Evolutionary conservation across 2,113 vertebrate genomes (phyloP).

Genomic region (Anser brachyrhynchus): DNA sequence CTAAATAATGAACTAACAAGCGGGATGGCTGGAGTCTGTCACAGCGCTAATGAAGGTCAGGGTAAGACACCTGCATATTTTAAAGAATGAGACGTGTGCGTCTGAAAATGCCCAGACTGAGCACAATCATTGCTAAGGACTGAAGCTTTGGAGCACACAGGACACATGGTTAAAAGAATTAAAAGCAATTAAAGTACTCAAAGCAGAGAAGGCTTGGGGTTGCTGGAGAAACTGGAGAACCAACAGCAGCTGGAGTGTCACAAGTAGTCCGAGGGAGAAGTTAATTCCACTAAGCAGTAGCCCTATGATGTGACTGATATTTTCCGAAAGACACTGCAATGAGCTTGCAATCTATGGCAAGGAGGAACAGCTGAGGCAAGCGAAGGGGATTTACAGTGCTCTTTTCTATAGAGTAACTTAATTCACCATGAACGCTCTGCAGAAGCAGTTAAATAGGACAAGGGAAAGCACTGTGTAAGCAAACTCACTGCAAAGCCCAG

Average conservation of each 20-base stretch:
- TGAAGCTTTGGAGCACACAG: neutral
- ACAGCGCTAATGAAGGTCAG: constrained; percentile 36
- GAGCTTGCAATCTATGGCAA: neutral
- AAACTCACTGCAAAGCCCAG: constrained; percentile 22
- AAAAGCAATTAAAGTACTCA: neutral
- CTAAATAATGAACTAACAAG: constrained; percentile 40
- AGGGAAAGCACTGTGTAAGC: constrained; percentile 35
- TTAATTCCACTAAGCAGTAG: neutral
- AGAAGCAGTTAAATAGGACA: constrained; percentile 53
- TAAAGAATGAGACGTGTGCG: neutral
- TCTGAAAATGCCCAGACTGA: constrained; percentile 25
- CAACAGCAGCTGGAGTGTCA: neutral
- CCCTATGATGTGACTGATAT: neutral
- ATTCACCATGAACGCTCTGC: constrained; percentile 20
- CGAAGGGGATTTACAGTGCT: neutral
- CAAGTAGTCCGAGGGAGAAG: neutral
- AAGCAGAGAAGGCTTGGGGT: neutral
- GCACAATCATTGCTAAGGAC: neutral
- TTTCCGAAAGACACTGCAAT: neutral
- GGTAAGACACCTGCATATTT: constrained; percentile 41
- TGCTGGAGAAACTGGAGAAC: neutral
- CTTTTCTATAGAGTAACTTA: constrained; percentile 14
- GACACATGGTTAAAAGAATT: neutral
- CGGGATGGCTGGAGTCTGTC: constrained; percentile 49
- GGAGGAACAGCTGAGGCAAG: neutral